Percentiles rank a stretch among this genome's conserved stretches.
Conservation (phyloP, 2,797 vertebrate species). For the Carcharodon carcharias region DNA sequence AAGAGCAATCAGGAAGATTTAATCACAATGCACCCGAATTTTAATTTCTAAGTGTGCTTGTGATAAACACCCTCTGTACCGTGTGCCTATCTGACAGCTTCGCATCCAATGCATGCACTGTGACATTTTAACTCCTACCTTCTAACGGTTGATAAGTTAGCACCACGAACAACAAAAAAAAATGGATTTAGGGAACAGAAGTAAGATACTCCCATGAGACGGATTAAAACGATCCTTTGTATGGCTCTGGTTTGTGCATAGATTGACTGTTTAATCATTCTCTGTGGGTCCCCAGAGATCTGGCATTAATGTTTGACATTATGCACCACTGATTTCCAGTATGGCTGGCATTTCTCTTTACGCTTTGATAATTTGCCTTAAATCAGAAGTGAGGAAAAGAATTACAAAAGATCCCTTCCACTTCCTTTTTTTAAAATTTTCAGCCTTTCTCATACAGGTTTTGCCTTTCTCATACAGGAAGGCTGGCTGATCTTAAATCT, state of each 20-base stretch:
- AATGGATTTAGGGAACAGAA: background rate
- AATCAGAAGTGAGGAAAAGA: background rate
- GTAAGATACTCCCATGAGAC: background rate
- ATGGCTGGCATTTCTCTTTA: background rate
- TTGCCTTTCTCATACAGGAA: background rate
- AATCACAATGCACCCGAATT: background rate
- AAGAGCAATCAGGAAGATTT: background rate
- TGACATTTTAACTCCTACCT: background rate
- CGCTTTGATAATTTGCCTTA: constrained; percentile 13
- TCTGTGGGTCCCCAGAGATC: constrained; percentile 27
- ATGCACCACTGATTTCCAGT: constrained; percentile 8
- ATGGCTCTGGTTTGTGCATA: background rate
- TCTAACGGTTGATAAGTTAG: background rate
- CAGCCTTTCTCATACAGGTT: background rate
- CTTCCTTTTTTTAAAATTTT: background rate
- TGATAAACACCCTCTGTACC: background rate
- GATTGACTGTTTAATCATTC: constrained; percentile 38
- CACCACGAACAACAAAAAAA: background rate
- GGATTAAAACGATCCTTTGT: constrained; percentile 31
- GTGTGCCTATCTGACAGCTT: background rate
- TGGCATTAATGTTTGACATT: constrained; percentile 35
- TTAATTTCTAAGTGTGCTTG: background rate
- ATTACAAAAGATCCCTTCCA: background rate
- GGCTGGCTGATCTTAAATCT: background rate
- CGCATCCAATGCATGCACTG: no score